Base-by-base conservation (phyloP, 2,113 vertebrate species). In the Neolamprologus sp. region DNA sequence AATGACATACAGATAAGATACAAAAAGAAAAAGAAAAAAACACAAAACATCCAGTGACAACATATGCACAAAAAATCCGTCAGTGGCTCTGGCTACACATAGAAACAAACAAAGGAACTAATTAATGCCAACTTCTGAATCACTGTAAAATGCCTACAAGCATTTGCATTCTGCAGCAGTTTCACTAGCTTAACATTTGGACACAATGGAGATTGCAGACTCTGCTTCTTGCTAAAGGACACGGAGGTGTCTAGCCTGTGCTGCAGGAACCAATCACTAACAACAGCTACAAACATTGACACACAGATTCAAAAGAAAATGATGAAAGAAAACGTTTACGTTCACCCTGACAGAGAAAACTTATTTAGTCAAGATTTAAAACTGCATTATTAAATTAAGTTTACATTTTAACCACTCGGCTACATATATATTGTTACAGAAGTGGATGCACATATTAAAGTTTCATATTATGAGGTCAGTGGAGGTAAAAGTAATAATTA, bases 51-150 rank as follows among this genome's bases (percentile, higher is more conserved):
- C 60, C 60, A 12, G 2, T 68, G 60, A 68, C 4, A 68, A 68
- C 1, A 37, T 37, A 68, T 68, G 7, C 11, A 5, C 63, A 37
- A 8, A 65, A 65, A 37, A 21, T 37, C 0, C 0, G 1, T 68
- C 60, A 68, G 19, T 68, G 60, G 33, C 60, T 37, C 19, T 21
- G 19, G 1, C 33, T 68, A 68, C 33, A 37, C 33, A 68, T n/a
- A 21, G 19, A 8, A 21, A 65, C 10, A 65, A 37, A 65, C 60
- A 65, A 65, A 65, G 33, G 33, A 65, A 37, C 0, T 37, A 65
- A 65, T 65, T 65, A 21, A 65, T 65, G 33, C 10, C 60, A 65
- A 65, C 30, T 11, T 5, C 10, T n/a, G 30, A 37, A 65, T 37
- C 30, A 65, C 10, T n/a, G 60, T n/a, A 7, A 65, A 65, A 65